Percentiles rank a stretch among this genome's conserved stretches.
Evolutionary conservation across 2,797 vertebrate genomes (phyloP).

Genomic region (Benthosema pterotum): DNA sequence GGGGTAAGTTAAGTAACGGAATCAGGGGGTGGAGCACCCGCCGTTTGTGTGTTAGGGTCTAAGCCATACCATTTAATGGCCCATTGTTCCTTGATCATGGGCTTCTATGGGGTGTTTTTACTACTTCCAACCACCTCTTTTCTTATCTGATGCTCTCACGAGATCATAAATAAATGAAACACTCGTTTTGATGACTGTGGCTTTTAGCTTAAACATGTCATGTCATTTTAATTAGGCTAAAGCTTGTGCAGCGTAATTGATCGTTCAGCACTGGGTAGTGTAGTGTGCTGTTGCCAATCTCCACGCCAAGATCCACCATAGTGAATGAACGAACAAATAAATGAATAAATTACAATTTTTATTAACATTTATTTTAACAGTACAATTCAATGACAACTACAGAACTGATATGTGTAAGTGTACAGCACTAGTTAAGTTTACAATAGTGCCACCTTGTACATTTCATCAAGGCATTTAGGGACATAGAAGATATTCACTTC

Average conservation of each 20-base stretch:
- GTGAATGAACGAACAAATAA: too few relatives aligned
- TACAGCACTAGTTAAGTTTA: too few relatives aligned
- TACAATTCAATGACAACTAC: too few relatives aligned
- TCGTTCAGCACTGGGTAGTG: background rate
- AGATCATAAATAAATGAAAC: slow-evolving; percentile 44
- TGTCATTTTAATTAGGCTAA: background rate
- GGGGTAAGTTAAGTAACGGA: slow-evolving; percentile 50
- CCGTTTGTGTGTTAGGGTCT: slow-evolving; percentile 56
- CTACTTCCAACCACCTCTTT: slow-evolving; percentile 59
- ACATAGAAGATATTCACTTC: too few relatives aligned
- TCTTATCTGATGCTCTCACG: slow-evolving; percentile 38
- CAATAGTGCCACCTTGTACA: too few relatives aligned
- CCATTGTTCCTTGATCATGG: slow-evolving; percentile 78
- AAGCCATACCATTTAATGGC: slow-evolving; percentile 72
- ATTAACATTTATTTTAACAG: too few relatives aligned
- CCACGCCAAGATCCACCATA: too few relatives aligned
- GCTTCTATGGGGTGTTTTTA: slow-evolving; percentile 61
- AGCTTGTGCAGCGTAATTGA: background rate
- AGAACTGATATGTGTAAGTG: too few relatives aligned
- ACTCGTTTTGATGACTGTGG: background rate
- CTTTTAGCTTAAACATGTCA: background rate
- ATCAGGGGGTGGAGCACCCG: slow-evolving; percentile 71
- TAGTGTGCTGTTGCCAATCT: too few relatives aligned
- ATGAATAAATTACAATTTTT: too few relatives aligned
- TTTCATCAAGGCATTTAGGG: too few relatives aligned